A percentile compares a stretch with the other conserved stretches of the same genome.
Conservation (phyloP, 2,113 vertebrate genomes). For the Salvator merianae region DNA sequence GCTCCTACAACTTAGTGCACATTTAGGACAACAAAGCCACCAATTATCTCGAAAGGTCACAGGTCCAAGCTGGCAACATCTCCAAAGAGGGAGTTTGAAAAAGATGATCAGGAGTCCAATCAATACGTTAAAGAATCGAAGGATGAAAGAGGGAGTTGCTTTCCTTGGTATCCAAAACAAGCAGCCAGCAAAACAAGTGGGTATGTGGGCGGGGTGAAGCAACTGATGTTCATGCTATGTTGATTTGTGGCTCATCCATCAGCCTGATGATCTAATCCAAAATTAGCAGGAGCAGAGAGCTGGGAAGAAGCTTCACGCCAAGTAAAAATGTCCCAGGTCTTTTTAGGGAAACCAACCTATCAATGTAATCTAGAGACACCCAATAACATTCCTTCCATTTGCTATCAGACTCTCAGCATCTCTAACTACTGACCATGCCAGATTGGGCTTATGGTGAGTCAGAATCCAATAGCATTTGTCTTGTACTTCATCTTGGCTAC, state of each 20-base stretch:
- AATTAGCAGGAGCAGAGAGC: neutral
- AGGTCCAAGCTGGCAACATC: neutral
- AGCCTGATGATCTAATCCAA: neutral
- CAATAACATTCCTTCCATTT: neutral
- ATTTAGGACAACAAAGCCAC: neutral
- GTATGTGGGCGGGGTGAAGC: neutral
- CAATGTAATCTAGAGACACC: neutral
- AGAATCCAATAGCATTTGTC: neutral
- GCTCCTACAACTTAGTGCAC: neutral
- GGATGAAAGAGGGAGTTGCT: neutral
- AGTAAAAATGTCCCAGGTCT: neutral
- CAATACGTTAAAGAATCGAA: neutral
- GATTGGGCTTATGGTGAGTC: neutral
- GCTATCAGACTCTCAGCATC: neutral
- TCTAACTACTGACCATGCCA: neutral
- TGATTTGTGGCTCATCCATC: slow-evolving; percentile 2
- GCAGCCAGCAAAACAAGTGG: neutral
- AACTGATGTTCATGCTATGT: neutral
- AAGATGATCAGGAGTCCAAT: neutral
- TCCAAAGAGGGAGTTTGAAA: neutral
- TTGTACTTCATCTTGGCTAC: no score
- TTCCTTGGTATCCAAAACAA: neutral
- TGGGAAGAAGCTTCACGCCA: neutral
- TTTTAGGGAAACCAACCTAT: neutral
- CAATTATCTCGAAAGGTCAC: no score